Base-by-base conservation (phyloP, 1,140 invertebrate genomes). In the Pseudoatta argentina region DNA sequence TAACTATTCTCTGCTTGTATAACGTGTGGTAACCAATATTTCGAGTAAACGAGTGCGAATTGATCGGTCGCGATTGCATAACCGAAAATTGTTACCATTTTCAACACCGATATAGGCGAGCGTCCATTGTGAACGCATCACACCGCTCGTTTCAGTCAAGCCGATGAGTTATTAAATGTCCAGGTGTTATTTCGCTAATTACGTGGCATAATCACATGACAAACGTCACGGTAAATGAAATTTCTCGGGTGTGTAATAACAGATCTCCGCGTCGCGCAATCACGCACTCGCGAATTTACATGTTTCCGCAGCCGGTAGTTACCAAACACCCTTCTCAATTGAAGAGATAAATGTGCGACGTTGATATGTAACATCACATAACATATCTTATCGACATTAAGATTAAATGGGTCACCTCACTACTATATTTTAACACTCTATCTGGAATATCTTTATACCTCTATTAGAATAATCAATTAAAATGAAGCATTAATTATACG, bases 181-280 rank as follows among this genome's bases (percentile, higher is more conserved):
- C 85, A 88, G 82, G 66, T 88, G 86, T 81, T 77, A 79, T 73
- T 86, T 73, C 86, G 72, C 87, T 92, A 88, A 88, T 90, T 82
- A 88, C 48, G 14, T 24, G 57, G 30, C 71, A 86, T 85, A 89
- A 85, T 91, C 86, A 86, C 83, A 75, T 63, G 86, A 87, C 81
- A 82, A 85, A 67, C 21, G 81, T 34, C 72, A 63, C 64, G n/a
- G 34, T 55, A 72, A 88, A 91, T 88, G 34, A 88, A 83, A 90
- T 86, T 85, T 79, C 48, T n/a, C 55, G 53, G 1, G 39, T 82
- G 79, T 61, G 79, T 83, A 75, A 83, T 83, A 83, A 83, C 55
- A 73, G 79, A 83, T 83, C 24, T 57, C 69, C 24, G 69, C 21
- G 30, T 53, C 7, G 48, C 27, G 21, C 69, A 48, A 75, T 75